Percentiles rank a stretch among this genome's conserved stretches.
These are phyloP conservation scores for Chaenocephalus aceratus DNA, from an alignment of 2,113 vertebrate species.

Conservation along the genomic window DNA sequence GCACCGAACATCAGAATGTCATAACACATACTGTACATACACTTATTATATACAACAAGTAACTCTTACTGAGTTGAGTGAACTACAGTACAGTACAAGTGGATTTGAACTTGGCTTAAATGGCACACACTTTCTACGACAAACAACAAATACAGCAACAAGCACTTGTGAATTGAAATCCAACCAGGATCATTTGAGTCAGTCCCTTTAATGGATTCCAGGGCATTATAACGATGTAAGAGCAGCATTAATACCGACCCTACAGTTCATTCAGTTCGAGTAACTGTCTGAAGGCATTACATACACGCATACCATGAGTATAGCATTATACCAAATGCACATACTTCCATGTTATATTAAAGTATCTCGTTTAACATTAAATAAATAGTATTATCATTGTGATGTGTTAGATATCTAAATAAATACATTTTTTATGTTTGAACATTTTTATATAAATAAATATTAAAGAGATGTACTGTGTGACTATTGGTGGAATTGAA, in stretches of 20 bases:
- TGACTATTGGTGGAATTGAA: too few relatives aligned
- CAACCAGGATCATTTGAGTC: neutral
- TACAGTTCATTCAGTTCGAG: neutral
- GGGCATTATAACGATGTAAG: neutral
- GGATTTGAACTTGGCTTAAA: neutral
- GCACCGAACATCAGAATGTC: constrained; percentile 9
- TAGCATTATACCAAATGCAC: neutral
- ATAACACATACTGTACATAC: neutral
- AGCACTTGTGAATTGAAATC: constrained; percentile 47
- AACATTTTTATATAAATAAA: too few relatives aligned
- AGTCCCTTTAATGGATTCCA: neutral
- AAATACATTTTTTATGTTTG: too few relatives aligned
- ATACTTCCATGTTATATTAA: neutral
- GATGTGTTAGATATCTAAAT: too few relatives aligned
- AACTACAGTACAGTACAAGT: neutral
- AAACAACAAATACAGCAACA: constrained; percentile 21
- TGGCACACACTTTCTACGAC: constrained; percentile 15
- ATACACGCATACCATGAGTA: neutral
- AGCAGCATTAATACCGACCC: neutral
- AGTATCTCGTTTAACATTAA: too few relatives aligned
- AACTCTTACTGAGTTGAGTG: neutral
- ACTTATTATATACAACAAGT: neutral
- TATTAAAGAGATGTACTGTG: too few relatives aligned
- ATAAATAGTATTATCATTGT: too few relatives aligned
- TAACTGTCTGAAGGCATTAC: constrained; percentile 7